These are phyloP conservation scores for Larimichthys polyactis DNA, from an alignment of 2,113 vertebrate genomes.

Conservation along the genomic window DNA sequence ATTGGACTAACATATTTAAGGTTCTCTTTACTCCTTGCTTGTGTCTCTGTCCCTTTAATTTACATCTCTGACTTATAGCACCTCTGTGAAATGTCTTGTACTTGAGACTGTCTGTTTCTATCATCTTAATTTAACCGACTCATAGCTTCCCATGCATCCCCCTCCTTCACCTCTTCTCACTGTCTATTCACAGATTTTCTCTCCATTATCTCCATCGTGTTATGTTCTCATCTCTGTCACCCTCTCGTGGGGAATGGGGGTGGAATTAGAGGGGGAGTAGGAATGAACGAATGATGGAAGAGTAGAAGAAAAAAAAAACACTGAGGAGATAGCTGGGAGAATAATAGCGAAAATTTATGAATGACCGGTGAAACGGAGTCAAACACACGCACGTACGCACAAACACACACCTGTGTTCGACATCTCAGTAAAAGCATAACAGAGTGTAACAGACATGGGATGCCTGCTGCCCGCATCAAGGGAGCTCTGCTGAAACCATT, in stretches of 20 bases:
- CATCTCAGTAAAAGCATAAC: constrained; percentile 79
- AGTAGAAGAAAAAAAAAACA: constrained; percentile 16
- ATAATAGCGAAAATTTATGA: constrained; percentile 58
- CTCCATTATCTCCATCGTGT: constrained; percentile 69
- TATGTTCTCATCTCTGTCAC: constrained; percentile 77
- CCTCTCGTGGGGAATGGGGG: constrained; percentile 76
- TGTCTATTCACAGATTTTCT: constrained; percentile 67
- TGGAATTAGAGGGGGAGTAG: constrained; percentile 56
- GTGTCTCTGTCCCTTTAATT: constrained; percentile 20
- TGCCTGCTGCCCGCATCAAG: constrained; percentile 70
- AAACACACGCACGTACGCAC: constrained; percentile 21
- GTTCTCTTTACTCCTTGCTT: background rate
- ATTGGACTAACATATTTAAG: constrained; percentile 7
- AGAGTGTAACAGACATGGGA: constrained; percentile 69
- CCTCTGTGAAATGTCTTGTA: constrained; percentile 29
- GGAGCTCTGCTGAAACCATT: constrained; percentile 82
- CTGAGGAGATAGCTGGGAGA: constrained; percentile 44
- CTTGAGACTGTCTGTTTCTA: constrained; percentile 57
- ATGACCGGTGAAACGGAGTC: constrained; percentile 33
- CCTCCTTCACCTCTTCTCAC: constrained; percentile 41
- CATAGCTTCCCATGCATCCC: constrained; percentile 31
- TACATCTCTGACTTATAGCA: constrained; percentile 27
- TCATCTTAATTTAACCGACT: constrained; percentile 51
- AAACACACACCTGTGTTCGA: constrained; percentile 77
- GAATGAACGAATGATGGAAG: constrained; percentile 58